Evolutionary conservation across 2,797 vertebrate species (phyloP), one percentile per base, ranked within the genome.

Genomic region (Alfaro cultratus): DNA sequence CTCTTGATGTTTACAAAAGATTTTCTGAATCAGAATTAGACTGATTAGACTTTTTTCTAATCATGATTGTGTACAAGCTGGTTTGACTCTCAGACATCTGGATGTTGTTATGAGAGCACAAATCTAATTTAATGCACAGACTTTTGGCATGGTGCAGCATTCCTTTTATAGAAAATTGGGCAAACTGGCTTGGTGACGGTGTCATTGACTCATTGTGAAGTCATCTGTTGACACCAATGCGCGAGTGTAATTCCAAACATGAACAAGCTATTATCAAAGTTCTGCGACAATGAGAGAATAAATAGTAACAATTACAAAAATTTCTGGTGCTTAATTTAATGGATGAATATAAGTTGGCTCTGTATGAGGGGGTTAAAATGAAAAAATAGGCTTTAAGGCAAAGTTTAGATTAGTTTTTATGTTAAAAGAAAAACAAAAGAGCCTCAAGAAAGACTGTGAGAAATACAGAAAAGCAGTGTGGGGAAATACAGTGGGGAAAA

Each of bases 331-430:
- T 71, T 71, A 45, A 53, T 5, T 34, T 39, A 53, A 23, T 53
- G 21, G 5, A n/a, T 49, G 39, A 74, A 34, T 79, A 77, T 36
- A 75, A 45, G 26, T 31, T 41, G 9, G 4, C 68, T 64, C 39
- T 74, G 8, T 60, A 83, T 9, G 67, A 72, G 74, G 51, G 46
- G 43, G 0, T 36, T 79, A 2, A 51, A 68, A 16, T 79, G 16
- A 62, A 31, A 5, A 13, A 53, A 75, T 62, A 75, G 46, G 13
- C 3, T 43, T 77, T 60, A 62, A 36, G 4, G 18, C 1, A 36
- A 29, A 23, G 18, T 62, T 79, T 51, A 21, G 57, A 51, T 57
- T 39, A 67, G 29, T 71, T 45, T 18, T 55, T 72, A 16, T 62
- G 29, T 75, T 43, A 6, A 51, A 73, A 34, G 10, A 47, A 78